phyloP scores from a whole-genome alignment of 2,888 invertebrate species.

The Mycalesis mineus region DNA sequence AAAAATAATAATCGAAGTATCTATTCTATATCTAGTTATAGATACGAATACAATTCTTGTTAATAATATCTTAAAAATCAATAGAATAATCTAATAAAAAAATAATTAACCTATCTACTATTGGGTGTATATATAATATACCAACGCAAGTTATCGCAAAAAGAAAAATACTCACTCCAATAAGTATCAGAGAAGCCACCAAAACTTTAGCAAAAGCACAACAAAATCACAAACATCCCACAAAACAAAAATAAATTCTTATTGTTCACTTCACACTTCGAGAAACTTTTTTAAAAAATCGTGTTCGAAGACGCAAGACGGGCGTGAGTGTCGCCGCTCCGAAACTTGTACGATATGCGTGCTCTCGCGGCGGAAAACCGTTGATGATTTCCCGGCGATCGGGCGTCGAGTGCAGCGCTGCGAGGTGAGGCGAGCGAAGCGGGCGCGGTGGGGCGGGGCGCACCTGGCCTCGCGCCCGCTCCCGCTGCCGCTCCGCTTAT shows the following conservation, averaged over 20 bases:
- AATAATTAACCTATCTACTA: too few species aligned
- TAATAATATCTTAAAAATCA: too few species aligned
- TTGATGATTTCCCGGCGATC: constrained; percentile 75
- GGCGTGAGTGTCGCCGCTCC: constrained; percentile 46
- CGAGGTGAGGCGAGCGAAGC: constrained; percentile 46
- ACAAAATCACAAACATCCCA: constrained; percentile 64
- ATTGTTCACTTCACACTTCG: constrained; percentile 42
- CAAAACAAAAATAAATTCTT: constrained; percentile 38
- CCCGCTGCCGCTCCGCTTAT: constrained; percentile 32
- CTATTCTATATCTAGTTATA: too few species aligned
- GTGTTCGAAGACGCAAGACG: constrained; percentile 40
- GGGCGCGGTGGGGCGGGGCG: constrained; percentile 65
- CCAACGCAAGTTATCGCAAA: neutral
- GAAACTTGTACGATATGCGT: constrained; percentile 51
- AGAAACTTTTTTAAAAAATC: constrained; percentile 30
- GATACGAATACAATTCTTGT: too few species aligned
- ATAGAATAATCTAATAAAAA: too few species aligned
- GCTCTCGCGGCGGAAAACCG: constrained; percentile 67
- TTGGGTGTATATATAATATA: too few species aligned
- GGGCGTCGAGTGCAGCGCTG: constrained; percentile 73
- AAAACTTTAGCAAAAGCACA: constrained; percentile 37
- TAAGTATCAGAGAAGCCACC: constrained; percentile 40
- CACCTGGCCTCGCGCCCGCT: constrained; percentile 59
- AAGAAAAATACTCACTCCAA: constrained; percentile 43
- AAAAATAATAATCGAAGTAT: too few species aligned